A percentile compares a stretch with the other conserved stretches of the same genome.
Conservation (phyloP, 2,797 vertebrate genomes). For the Gobionotothen gibberifrons region DNA sequence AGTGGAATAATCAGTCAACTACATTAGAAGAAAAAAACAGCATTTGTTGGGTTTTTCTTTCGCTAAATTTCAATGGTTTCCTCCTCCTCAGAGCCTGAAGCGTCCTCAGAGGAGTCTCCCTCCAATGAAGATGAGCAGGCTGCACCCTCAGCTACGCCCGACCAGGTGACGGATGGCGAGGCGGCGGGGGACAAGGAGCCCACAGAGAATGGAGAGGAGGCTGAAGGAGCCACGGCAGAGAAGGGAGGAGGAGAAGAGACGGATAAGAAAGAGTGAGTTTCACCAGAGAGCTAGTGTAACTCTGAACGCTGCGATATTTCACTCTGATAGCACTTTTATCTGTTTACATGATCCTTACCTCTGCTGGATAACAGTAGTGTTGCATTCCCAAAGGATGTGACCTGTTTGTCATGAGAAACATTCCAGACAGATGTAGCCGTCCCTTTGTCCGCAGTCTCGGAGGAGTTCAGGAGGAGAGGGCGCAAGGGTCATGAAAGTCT, state of each 20-base stretch:
- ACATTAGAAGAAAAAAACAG: too few relatives aligned
- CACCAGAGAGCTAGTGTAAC: slow-evolving; percentile 32
- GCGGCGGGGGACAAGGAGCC: slow-evolving; percentile 31
- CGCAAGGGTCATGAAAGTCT: background rate
- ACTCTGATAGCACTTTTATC: slow-evolving; percentile 80
- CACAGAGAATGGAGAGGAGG: slow-evolving; percentile 77
- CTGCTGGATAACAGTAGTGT: slow-evolving; percentile 66
- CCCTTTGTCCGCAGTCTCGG: slow-evolving; percentile 39
- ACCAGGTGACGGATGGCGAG: slow-evolving; percentile 72
- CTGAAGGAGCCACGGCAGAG: slow-evolving; percentile 61
- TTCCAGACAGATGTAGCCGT: slow-evolving; percentile 28
- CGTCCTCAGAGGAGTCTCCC: slow-evolving; percentile 89
- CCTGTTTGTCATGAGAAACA: slow-evolving; percentile 40
- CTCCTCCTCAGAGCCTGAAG: slow-evolving; percentile 84
- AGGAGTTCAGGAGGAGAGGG: slow-evolving; percentile 57
- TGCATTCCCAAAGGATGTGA: slow-evolving; percentile 60
- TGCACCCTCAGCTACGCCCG: slow-evolving; percentile 80
- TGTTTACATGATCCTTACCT: slow-evolving; percentile 74
- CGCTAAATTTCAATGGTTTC: background rate
- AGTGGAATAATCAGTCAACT: background rate
- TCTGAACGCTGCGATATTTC: slow-evolving; percentile 78
- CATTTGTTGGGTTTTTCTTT: background rate
- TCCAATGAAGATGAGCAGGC: slow-evolving; percentile 88
- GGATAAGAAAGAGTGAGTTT: slow-evolving; percentile 81
- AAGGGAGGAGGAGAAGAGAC: slow-evolving; percentile 48